phyloP scores from a whole-genome alignment of 53 echinoderm and acorn worm genomes.

The Mesocentrotus franciscanus region DNA sequence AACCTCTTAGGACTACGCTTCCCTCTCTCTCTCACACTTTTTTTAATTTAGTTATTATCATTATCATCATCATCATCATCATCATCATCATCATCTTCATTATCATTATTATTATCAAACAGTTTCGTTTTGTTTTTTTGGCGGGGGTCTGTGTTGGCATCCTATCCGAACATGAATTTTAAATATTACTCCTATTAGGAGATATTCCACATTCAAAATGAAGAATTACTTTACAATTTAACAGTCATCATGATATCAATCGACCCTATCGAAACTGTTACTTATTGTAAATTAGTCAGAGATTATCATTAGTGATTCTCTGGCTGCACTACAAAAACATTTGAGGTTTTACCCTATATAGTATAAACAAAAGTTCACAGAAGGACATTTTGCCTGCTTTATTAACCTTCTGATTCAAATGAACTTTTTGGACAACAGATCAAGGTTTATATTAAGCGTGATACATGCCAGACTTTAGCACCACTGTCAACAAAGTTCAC shows the following conservation, averaged over 20 bases:
- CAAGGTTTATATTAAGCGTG: not conserved
- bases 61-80: not conserved
- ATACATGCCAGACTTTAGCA: not conserved
- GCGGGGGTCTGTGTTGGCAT: too few relatives aligned
- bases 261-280: too few relatives aligned
- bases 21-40: not conserved
- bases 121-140: too few relatives aligned
- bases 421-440: not conserved
- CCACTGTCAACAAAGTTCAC: not conserved
- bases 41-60: too few relatives aligned
- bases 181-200: too few relatives aligned
- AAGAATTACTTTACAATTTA: too few relatives aligned
- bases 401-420: not conserved
- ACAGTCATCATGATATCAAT: too few relatives aligned
- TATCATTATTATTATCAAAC: too few relatives aligned
- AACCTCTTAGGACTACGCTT: not conserved
- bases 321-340: not conserved
- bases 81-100: too few relatives aligned
- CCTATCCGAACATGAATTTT: too few relatives aligned
- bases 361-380: constrained; percentile 11
- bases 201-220: too few relatives aligned
- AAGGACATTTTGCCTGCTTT: not conserved
- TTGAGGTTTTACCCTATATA: not conserved
- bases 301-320: not conserved
- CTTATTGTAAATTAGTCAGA: not conserved